Evolutionary conservation across 64 coral and sea anemone species (phyloP).

Genomic region (Anthopleura sola): DNA sequence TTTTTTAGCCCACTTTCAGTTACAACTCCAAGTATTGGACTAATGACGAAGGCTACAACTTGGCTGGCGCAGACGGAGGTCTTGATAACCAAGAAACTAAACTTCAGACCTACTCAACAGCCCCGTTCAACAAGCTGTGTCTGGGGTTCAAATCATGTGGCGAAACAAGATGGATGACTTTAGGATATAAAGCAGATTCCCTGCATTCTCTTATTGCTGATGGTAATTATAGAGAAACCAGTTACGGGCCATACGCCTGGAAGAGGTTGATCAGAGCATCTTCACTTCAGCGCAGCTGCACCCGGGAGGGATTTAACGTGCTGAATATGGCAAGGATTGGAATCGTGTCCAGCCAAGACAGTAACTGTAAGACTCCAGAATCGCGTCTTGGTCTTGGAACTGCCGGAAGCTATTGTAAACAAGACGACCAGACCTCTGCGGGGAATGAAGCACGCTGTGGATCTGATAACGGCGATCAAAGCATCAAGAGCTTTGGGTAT

Average conservation of each 20-base stretch:
- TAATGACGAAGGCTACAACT: slow-evolving; percentile 4
- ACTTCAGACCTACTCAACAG: slow-evolving; percentile 32
- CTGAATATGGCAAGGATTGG: neutral
- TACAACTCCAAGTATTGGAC: slow-evolving; percentile 38
- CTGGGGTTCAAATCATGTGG: slow-evolving; percentile 29
- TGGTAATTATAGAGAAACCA: slow-evolving; percentile 16
- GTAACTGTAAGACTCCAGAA: neutral
- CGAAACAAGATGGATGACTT: slow-evolving; percentile 10
- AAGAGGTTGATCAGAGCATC: slow-evolving; percentile 9
- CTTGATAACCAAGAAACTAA: slow-evolving; percentile 40
- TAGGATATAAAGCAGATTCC: neutral
- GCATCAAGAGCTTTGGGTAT: neutral
- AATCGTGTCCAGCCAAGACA: slow-evolving; percentile 6
- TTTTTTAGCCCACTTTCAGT: slow-evolving; percentile 34
- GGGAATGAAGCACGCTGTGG: neutral
- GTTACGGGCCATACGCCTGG: slow-evolving; percentile 6
- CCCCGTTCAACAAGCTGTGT: slow-evolving; percentile 35
- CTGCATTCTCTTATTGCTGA: slow-evolving; percentile 1
- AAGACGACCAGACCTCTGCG: neutral
- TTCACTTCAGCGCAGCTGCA: neutral
- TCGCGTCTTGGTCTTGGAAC: slow-evolving; percentile 18
- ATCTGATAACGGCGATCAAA: slow-evolving; percentile 7
- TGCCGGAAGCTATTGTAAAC: neutral
- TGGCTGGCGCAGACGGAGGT: slow-evolving; percentile 7
- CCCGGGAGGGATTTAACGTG: neutral